Evolutionary conservation across 2,888 invertebrate species (phyloP).

Genomic region (Panzeria rudis): DNA sequence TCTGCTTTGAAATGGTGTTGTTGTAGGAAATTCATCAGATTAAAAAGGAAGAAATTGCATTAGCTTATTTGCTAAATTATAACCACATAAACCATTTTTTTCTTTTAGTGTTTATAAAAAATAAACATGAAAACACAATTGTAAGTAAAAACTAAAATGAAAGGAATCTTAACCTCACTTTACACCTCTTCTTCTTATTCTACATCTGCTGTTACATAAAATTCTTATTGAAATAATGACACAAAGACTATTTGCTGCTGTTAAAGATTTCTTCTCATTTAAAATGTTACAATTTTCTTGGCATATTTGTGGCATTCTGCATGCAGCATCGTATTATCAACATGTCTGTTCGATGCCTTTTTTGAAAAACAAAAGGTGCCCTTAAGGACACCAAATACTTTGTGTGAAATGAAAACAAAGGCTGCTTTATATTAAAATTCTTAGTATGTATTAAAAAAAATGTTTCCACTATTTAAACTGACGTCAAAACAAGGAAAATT

Average conservation of each 20-base stretch:
- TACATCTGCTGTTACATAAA: background rate
- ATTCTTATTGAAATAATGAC: slow-evolving; percentile 9
- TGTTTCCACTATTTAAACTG: background rate
- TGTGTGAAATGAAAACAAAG: slow-evolving; percentile 12
- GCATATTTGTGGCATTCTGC: slow-evolving; percentile 7
- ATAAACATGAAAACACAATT: background rate
- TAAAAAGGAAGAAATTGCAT: too few relatives aligned
- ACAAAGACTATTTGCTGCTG: background rate
- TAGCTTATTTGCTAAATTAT: too few relatives aligned
- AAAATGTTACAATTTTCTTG: slow-evolving; percentile 11
- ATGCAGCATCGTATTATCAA: background rate
- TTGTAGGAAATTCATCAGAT: too few relatives aligned
- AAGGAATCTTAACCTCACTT: background rate
- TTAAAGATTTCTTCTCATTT: background rate
- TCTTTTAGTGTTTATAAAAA: background rate
- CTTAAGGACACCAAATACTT: slow-evolving; percentile 18
- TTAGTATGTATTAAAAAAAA: background rate
- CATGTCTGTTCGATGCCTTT: background rate
- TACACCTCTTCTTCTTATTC: background rate
- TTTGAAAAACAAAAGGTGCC: slow-evolving; percentile 5
- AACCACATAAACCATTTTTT: too few relatives aligned
- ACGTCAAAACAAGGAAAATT: background rate
- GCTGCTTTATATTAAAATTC: background rate
- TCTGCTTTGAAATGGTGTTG: too few relatives aligned
- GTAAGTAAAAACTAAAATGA: background rate